These are phyloP conservation scores for Rhagologus leucostigma DNA, from an alignment of 2,113 vertebrate genomes.

Conservation along the genomic window DNA sequence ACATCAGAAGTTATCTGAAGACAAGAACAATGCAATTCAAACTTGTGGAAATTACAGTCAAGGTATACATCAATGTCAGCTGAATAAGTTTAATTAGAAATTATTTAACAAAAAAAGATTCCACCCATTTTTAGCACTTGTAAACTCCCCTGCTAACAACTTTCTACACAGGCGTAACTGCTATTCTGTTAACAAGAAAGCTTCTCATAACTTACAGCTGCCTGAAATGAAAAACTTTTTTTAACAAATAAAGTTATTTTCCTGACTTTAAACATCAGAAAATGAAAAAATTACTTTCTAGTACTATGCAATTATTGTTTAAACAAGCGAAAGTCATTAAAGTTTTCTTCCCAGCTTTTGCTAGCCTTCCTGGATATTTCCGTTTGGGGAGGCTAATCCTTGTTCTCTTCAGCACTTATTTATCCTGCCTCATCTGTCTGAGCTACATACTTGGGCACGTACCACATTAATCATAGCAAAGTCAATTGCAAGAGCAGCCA, in stretches of 20 bases:
- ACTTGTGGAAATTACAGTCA: not conserved
- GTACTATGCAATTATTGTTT: not conserved
- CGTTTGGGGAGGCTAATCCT: not conserved
- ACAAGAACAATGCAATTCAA: not conserved
- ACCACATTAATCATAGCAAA: not conserved
- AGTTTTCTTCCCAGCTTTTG: not conserved
- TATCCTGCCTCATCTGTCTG: not conserved
- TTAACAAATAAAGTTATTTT: not conserved
- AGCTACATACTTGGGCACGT: not conserved
- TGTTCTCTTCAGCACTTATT: not conserved
- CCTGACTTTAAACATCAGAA: not conserved
- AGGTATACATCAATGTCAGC: not conserved
- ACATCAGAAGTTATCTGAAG: not conserved
- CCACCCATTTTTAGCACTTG: not conserved
- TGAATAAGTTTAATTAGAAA: not conserved
- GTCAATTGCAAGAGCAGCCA: conserved; percentile 2
- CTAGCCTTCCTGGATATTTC: not conserved
- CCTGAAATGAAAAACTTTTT: not conserved
- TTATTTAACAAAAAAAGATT: not conserved
- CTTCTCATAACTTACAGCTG: not conserved
- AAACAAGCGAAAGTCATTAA: not conserved
- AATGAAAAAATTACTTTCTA: not conserved
- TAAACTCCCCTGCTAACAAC: not conserved
- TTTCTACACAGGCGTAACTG: not conserved
- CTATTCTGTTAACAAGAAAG: not conserved